A percentile compares a stretch with the other conserved stretches of the same genome.
phyloP scores from a whole-genome alignment of 2,113 vertebrate species.

The Periophthalmus modestus region DNA sequence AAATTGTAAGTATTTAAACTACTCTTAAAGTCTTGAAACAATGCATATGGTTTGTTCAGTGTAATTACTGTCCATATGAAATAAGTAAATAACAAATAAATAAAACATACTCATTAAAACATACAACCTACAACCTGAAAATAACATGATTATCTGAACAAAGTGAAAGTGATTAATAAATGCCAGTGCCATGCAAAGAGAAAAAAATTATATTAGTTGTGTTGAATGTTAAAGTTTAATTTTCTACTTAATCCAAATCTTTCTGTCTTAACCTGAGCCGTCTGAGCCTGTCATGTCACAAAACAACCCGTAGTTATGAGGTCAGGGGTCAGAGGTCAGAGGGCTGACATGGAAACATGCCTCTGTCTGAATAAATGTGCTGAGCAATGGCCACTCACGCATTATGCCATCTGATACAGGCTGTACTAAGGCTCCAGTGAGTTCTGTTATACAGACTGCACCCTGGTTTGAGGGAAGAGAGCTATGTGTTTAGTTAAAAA shows the following conservation, averaged over 20 bases:
- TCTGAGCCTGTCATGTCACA: neutral
- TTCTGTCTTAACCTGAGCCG: neutral
- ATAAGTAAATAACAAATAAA: no score
- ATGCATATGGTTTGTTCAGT: no score
- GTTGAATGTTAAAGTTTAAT: neutral
- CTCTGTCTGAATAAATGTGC: slow-evolving; percentile 10
- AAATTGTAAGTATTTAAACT: no score
- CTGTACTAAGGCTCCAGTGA: neutral
- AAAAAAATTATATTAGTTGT: no score
- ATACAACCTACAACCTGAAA: no score
- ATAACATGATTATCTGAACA: no score
- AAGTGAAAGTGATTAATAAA: no score
- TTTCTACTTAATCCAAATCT: neutral
- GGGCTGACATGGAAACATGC: neutral
- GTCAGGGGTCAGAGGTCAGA: slow-evolving; percentile 4
- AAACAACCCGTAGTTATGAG: slow-evolving; percentile 12
- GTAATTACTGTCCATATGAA: no score
- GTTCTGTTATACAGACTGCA: neutral
- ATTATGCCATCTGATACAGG: neutral
- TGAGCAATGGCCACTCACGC: neutral
- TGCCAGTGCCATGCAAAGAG: no score
- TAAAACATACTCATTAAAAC: no score
- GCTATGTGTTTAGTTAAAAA: neutral
- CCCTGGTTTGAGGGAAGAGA: neutral
- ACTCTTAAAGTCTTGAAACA: no score